phyloP scores from a whole-genome alignment of 1,140 invertebrate species.

The Meloidogyne hapla region DNA sequence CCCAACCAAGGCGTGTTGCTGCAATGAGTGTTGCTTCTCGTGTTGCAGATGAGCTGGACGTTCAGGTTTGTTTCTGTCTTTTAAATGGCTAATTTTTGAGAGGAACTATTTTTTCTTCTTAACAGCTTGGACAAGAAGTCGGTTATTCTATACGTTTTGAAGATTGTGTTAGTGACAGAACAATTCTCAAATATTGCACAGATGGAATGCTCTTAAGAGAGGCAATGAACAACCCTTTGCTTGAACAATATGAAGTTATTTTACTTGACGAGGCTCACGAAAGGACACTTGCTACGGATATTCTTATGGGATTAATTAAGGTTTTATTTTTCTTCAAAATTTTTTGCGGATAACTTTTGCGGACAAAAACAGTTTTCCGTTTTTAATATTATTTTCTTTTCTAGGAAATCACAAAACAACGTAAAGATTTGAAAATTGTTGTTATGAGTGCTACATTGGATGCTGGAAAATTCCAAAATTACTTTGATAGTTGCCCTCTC shows the following conservation, averaged over 20 bases:
- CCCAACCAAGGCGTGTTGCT: constrained; percentile 92
- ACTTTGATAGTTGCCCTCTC: constrained; percentile 84
- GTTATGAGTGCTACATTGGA: constrained; percentile 99
- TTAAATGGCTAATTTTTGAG: not conserved
- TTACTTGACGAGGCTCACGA: constrained; percentile 98
- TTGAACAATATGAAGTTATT: constrained; percentile 89
- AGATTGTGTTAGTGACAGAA: constrained; percentile 92
- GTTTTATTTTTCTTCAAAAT: constrained; percentile 44
- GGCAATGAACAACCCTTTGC: constrained; percentile 96
- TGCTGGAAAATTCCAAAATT: constrained; percentile 84
- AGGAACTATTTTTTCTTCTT: not conserved
- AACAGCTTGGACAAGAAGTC: constrained; percentile 85
- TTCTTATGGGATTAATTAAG: constrained; percentile 83
- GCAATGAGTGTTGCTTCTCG: constrained; percentile 97
- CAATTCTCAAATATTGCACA: constrained; percentile 91
- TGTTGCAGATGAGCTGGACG: constrained; percentile 99
- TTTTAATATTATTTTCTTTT: constrained; percentile 69
- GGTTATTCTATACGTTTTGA: constrained; percentile 99
- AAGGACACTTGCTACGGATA: constrained; percentile 94
- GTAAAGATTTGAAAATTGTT: constrained; percentile 89
- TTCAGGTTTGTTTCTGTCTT: constrained; percentile 67
- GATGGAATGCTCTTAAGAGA: constrained; percentile 99
- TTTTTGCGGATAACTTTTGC: too few relatives aligned
- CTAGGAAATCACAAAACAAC: constrained; percentile 92
- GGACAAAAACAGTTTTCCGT: too few relatives aligned